Evolutionary conservation across 2,113 vertebrate genomes (phyloP).

Genomic region (Excalfactoria chinensis): DNA sequence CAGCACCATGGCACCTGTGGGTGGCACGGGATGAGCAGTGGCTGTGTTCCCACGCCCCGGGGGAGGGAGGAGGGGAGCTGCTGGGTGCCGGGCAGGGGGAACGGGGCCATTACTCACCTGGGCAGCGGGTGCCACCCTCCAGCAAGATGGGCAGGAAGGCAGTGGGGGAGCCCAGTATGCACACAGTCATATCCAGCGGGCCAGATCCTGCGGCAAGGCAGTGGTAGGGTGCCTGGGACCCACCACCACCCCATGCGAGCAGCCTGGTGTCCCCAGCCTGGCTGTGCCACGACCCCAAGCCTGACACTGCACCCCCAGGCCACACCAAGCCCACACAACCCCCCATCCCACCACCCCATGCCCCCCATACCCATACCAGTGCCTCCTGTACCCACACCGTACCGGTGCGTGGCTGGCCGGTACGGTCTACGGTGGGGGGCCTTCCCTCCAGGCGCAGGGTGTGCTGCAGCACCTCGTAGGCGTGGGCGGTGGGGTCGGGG

Average conservation of each 20-base stretch:
- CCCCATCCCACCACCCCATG: neutral
- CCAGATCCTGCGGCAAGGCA: neutral
- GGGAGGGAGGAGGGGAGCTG: neutral
- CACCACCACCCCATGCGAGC: neutral
- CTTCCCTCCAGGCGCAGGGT: conserved; percentile 41
- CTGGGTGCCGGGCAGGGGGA: neutral
- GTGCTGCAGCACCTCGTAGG: conserved; percentile 25
- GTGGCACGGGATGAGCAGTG: neutral
- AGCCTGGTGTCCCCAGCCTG: neutral
- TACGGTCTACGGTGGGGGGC: conserved; percentile 32
- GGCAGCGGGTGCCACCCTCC: conserved; percentile 47
- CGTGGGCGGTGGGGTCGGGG: neutral
- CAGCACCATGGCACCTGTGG: conserved; percentile 81
- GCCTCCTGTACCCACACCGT: neutral
- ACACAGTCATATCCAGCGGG: neutral
- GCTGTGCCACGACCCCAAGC: too few relatives aligned
- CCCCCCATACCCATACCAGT: too few relatives aligned
- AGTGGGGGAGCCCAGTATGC: conserved; percentile 37
- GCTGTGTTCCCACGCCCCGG: accelerated
- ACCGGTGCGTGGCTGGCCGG: neutral
- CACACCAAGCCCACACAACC: too few relatives aligned
- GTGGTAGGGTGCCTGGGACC: neutral
- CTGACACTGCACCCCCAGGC: too few relatives aligned
- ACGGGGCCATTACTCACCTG: neutral
- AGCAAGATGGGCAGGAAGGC: conserved; percentile 38